phyloP scores from a whole-genome alignment of 2,888 invertebrate genomes.

The Euproctis similis region DNA sequence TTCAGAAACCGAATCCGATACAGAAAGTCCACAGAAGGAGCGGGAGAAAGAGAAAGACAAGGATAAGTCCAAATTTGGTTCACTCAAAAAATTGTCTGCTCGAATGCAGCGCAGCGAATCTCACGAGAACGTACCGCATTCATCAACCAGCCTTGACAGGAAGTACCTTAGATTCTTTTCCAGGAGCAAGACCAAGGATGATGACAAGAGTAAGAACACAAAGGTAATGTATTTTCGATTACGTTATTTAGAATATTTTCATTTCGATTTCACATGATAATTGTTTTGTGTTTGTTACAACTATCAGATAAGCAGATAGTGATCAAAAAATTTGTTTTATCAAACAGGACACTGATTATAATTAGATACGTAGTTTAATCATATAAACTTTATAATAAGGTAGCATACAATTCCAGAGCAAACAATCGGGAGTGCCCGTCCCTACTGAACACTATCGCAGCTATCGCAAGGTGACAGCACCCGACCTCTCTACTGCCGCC shows the following conservation, averaged over 20 bases:
- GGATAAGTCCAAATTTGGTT: conserved; percentile 41
- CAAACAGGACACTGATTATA: too few relatives aligned
- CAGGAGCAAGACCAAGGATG: conserved; percentile 61
- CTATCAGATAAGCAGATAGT: too few relatives aligned
- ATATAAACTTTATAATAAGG: too few relatives aligned
- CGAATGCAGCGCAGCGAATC: conserved; percentile 61
- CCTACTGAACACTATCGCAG: conserved; percentile 88
- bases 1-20: conserved; percentile 68
- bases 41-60: conserved; percentile 37
- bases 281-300: background rate
- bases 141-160: conserved; percentile 80
- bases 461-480: conserved; percentile 42
- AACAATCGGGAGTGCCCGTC: conserved; percentile 76
- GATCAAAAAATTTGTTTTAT: too few relatives aligned
- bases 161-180: conserved; percentile 78
- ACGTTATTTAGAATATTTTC: too few relatives aligned
- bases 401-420: conserved; percentile 40
- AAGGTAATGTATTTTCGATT: conserved; percentile 44
- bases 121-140: conserved; percentile 58
- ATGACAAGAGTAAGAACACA: conserved; percentile 31
- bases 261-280: background rate
- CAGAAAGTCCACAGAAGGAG: conserved; percentile 36
- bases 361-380: too few relatives aligned
- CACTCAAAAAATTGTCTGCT: conserved; percentile 36
- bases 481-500: conserved; percentile 84